Conservation (phyloP, 2,113 vertebrate species). For the Dasypus novemcinctus region DNA sequence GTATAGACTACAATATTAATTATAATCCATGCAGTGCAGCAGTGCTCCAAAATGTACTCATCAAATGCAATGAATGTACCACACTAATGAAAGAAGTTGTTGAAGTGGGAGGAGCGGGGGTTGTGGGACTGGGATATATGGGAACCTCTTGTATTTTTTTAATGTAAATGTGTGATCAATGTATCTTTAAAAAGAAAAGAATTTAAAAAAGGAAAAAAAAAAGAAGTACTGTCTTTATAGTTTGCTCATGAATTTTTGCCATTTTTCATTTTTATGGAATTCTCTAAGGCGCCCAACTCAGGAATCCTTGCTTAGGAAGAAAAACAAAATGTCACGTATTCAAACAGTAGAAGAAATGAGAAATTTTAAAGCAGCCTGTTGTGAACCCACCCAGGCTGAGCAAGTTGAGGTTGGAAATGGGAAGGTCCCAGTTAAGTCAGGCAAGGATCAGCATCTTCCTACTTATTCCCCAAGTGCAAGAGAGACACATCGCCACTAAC, state of each 20-base stretch:
- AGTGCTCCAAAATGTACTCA: no score
- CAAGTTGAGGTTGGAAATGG: background rate
- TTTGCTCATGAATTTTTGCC: slow-evolving; percentile 8
- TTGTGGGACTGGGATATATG: no score
- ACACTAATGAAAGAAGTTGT: no score
- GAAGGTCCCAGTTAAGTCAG: background rate
- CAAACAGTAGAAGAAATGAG: background rate
- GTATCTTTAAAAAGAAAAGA: no score
- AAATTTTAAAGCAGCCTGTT: background rate
- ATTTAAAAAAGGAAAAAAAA: no score
- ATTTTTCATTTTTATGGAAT: background rate
- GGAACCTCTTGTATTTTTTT: no score
- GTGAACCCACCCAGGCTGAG: background rate
- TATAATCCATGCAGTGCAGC: no score
- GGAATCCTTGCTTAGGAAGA: background rate
- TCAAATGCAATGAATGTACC: no score
- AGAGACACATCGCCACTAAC: background rate
- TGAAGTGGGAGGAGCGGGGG: no score
- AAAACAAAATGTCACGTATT: background rate
- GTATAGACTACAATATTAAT: no score
- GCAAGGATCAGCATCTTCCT: background rate
- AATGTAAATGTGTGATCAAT: no score
- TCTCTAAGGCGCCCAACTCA: background rate
- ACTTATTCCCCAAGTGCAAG: background rate
- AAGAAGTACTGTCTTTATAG: background rate